Evolutionary conservation across 2,888 invertebrate genomes (phyloP).

Genomic region (Epiblema foenella): DNA sequence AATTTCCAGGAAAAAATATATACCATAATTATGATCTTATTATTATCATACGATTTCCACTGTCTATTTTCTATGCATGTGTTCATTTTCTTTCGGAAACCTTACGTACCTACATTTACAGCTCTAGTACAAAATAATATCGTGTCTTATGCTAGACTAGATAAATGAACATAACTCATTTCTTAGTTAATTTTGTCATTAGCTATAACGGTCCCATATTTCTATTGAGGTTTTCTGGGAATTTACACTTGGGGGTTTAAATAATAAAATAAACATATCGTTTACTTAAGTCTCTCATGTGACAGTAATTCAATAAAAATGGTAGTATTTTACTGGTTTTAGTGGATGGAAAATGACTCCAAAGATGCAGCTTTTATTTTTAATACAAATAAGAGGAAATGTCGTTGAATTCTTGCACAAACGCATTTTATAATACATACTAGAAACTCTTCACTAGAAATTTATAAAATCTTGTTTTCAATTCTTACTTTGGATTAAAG

Average conservation of each 20-base stretch:
- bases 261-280: conserved; percentile 72
- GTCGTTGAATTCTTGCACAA: conserved; percentile 46
- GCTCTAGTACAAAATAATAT: conserved; percentile 74
- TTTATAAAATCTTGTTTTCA: not conserved
- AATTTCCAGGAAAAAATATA: conserved; percentile 25
- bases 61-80: conserved; percentile 17
- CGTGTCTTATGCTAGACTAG: conserved; percentile 66
- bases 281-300: conserved; percentile 74
- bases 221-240: conserved; percentile 39
- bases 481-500: not conserved
- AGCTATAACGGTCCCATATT: conserved; percentile 32
- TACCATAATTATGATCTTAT: conserved; percentile 9
- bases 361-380: conserved; percentile 83
- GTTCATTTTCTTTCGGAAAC: conserved; percentile 21
- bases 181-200: conserved; percentile 29
- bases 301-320: conserved; percentile 77
- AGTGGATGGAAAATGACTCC: conserved; percentile 59
- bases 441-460: not conserved
- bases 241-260: conserved; percentile 53
- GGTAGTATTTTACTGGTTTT: conserved; percentile 54
- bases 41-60: conserved; percentile 11
- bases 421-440: not conserved
- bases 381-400: conserved; percentile 71
- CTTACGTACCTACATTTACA: conserved; percentile 49
- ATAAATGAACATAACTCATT: conserved; percentile 41